Evolutionary conservation across 2,797 vertebrate species (phyloP), one percentile per base, ranked within the genome.

Genomic region (Peromyscus melanophrys): DNA sequence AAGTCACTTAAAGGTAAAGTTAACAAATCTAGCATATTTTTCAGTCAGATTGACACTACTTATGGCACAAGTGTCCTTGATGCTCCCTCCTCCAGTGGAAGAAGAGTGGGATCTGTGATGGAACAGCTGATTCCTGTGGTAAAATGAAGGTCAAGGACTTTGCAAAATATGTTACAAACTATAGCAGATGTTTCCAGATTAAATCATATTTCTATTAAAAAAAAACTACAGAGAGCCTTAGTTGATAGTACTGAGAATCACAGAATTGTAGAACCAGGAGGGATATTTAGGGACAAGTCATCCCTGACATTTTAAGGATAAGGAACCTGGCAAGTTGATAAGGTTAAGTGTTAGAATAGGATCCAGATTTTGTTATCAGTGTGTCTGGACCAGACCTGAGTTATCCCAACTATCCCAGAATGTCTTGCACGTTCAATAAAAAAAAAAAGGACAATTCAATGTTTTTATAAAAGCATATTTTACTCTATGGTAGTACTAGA

Each of bases 111-210:
- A 12, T 91, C 73, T 86, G 14, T 61, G 25, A 93, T 78, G 73
- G 67, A 92, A 76, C 59, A 91, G 95, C 88, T 87, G 81, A 94
- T 71, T 21, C 83, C 82, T 81, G 43, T 29, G 25, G 82, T 52
- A 93, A 97, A 92, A 86, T 96, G 95, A 96, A 97, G 89, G 92
- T 95, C 92, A 97, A 96, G 92, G 65, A 73, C 85, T 95, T 63
- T 49, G 78, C 40, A 96, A 92, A 96, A 91, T 92, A 95, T 82
- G 49, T 78, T 91, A 55, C 46, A 95, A 80, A 88, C 4, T 49
- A 16, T 78, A 93, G 84, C 89, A 97, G 90, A 97, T 96, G 78
- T 92, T 95, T 61, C 65, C n/a, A 55, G 71, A 91, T 94, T 80
- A 91, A 96, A 91, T 95, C 52, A 89, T 49, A 77, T 96, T 94